Evolutionary conservation across 2,797 vertebrate species (phyloP).

Genomic region (Lycodopsis pacificus): DNA sequence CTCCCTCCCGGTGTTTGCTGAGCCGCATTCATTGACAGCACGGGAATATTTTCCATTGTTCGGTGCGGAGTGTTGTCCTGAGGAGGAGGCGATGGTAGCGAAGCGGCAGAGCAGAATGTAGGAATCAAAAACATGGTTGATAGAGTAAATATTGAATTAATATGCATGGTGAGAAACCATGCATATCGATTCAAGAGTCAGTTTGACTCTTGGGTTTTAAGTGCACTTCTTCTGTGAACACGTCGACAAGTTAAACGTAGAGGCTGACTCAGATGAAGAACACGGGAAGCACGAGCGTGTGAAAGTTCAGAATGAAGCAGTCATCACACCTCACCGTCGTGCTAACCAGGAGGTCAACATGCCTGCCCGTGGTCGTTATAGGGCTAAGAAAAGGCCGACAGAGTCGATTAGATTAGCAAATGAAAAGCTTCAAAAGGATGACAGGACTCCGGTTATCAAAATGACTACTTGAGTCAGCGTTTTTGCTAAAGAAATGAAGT

Average conservation of each 20-base stretch:
- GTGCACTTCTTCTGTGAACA: background rate
- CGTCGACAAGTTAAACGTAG: slow-evolving; percentile 45
- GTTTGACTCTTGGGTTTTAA: background rate
- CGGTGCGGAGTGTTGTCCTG: slow-evolving; percentile 32
- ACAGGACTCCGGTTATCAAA: background rate
- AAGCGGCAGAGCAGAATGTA: background rate
- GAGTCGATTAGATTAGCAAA: background rate
- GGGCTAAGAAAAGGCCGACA: background rate
- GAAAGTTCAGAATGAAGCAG: slow-evolving; percentile 49
- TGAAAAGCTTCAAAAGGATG: background rate
- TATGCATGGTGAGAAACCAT: background rate
- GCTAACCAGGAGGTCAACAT: slow-evolving; percentile 34
- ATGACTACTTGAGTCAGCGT: background rate
- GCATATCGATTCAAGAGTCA: background rate
- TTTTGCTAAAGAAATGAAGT: slow-evolving; percentile 12
- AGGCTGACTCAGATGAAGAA: slow-evolving; percentile 44
- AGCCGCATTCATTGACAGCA: slow-evolving; percentile 46
- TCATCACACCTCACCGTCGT: slow-evolving; percentile 36
- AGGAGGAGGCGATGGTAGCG: slow-evolving; percentile 16
- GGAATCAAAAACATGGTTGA: background rate
- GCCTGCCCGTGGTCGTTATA: background rate
- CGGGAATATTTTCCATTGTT: slow-evolving; percentile 65
- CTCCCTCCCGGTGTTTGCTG: slow-evolving; percentile 30
- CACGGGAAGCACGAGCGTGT: slow-evolving; percentile 34
- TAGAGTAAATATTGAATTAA: background rate